A percentile compares a stretch with the other conserved stretches of the same genome.
These are phyloP conservation scores for Lepus europaeus DNA, from an alignment of 2,113 vertebrate genomes.

Conservation along the genomic window DNA sequence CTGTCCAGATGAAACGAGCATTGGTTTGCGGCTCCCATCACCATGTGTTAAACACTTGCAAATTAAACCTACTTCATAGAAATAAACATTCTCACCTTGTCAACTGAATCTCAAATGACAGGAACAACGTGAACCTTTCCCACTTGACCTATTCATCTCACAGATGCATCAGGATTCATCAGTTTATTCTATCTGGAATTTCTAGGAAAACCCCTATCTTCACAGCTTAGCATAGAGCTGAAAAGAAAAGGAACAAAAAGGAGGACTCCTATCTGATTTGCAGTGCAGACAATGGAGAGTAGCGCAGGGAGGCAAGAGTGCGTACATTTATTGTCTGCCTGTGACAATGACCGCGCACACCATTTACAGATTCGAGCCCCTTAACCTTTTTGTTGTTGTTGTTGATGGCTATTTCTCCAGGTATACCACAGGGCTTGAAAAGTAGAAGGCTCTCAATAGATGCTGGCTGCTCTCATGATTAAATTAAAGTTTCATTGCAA, in stretches of 20 bases:
- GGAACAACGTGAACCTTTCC: background rate
- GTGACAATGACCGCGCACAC: background rate
- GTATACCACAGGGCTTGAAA: background rate
- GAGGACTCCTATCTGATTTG: background rate
- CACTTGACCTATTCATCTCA: background rate
- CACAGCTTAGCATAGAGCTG: background rate
- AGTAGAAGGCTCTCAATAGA: background rate
- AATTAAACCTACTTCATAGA: conserved; percentile 16
- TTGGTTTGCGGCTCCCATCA: background rate
- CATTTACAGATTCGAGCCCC: background rate
- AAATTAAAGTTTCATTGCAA: background rate
- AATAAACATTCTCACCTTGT: background rate
- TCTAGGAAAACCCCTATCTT: background rate
- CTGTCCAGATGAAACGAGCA: background rate
- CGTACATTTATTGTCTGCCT: background rate
- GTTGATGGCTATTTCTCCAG: background rate
- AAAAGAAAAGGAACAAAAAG: background rate
- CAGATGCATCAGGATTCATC: background rate
- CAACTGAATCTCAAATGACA: background rate
- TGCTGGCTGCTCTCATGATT: background rate
- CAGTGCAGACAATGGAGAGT: background rate
- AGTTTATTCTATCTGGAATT: conserved; percentile 3
- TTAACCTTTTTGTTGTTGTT: background rate
- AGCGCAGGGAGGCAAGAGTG: background rate
- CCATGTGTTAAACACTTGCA: conserved; percentile 9